Evolutionary conservation across 2,797 vertebrate genomes (phyloP), one percentile per base, ranked within the genome.

Genomic region (Falco naumanni): DNA sequence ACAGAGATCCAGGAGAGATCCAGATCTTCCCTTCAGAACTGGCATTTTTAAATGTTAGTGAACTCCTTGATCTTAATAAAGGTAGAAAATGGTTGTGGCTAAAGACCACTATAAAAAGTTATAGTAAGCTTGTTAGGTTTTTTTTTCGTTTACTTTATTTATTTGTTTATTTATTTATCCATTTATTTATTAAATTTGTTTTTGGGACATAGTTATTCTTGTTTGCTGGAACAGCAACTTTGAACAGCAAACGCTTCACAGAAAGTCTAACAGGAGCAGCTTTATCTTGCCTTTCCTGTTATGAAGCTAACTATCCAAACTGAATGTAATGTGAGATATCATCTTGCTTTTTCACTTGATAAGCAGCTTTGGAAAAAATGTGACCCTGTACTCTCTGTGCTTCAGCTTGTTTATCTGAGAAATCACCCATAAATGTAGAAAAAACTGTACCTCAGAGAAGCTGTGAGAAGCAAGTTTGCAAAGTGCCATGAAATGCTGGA

Each of bases 301-400:
- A 54, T 72, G 41, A 61, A 72, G 41, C 4, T 26, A 26, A 50
- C 12, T 82, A 17, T 15, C 16, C 70, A 82, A 50, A 5, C 10
- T 53, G 37, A 76, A 47, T 18, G 75, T 24, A 31, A 28, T 39
- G 37, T 26, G 34, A 48, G 41, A 18, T 7, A 12, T 20, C 19
- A 21, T 54, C 19, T 15, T 93, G 25, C 21, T 13, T n/a, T n/a
- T 53, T 31, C 22, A 18, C 12, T 26, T n/a, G 5, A 11, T 34
- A 54, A 64, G 31, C 8, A 22, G 1, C 24, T 74, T 61, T 9
- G 3, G 7, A 26, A 39, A 70, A 92, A 70, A 56, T 33, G 19
- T 0, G 0, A 54, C 19, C 11, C 11, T 54, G 31, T 34, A 10
- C 28, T 66, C 22, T 14, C 5, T 3, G n/a, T 33, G 16, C n/a